These are phyloP conservation scores for Cordilura impudica DNA, from an alignment of 2,888 invertebrate species.

Conservation along the genomic window DNA sequence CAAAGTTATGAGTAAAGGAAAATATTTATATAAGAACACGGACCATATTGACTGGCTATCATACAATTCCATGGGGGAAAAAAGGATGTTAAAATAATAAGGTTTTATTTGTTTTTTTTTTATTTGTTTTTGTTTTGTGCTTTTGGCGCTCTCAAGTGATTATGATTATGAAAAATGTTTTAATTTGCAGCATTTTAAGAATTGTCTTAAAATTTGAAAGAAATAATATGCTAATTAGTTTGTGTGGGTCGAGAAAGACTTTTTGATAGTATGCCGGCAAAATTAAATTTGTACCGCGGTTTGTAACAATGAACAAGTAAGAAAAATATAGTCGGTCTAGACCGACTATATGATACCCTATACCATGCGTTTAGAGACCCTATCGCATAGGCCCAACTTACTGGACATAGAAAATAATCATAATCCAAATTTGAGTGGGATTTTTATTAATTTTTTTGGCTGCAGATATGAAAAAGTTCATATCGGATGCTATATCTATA, in stretches of 20 bases:
- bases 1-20: slow-evolving; percentile 24
- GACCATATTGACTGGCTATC: slow-evolving; percentile 36
- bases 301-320: too few species aligned
- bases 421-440: too few species aligned
- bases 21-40: slow-evolving; percentile 10
- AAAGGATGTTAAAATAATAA: slow-evolving; percentile 13
- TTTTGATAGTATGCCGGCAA: not conserved
- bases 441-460: too few species aligned
- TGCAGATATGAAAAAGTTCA: too few species aligned
- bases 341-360: too few species aligned
- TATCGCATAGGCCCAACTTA: too few species aligned
- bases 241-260: slow-evolving; percentile 5
- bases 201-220: slow-evolving; percentile 40
- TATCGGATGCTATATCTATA: too few species aligned
- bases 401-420: too few species aligned
- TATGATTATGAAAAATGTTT: slow-evolving; percentile 24
- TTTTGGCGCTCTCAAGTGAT: slow-evolving; percentile 51
- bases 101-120: slow-evolving; percentile 31
- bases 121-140: slow-evolving; percentile 28
- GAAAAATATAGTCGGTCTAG: too few species aligned
- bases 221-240: too few species aligned
- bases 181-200: slow-evolving; percentile 30
- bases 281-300: too few species aligned
- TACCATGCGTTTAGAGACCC: too few species aligned
- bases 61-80: not conserved